Percentiles rank a stretch among this genome's conserved stretches.
Evolutionary conservation across 2,797 vertebrate genomes (phyloP).

Genomic region (Typhlichthys subterraneus): DNA sequence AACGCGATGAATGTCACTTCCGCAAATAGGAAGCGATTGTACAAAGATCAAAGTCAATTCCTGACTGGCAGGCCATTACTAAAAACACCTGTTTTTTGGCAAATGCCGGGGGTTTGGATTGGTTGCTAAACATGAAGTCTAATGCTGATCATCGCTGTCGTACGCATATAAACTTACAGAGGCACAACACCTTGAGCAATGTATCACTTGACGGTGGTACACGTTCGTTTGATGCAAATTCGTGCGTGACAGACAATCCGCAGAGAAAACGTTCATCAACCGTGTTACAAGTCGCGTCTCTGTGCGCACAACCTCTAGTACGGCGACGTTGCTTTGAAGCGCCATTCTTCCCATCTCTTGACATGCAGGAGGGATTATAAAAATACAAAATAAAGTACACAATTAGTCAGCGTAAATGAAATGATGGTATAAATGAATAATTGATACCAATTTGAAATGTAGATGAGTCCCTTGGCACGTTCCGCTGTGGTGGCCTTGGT

Average conservation of each 20-base stretch:
- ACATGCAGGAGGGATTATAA: constrained; percentile 30
- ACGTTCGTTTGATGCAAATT: constrained; percentile 10
- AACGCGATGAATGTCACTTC: constrained; percentile 6
- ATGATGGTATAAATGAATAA: constrained; percentile 69
- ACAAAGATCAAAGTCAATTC: constrained; percentile 30
- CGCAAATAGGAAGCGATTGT: constrained; percentile 27
- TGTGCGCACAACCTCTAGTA: constrained; percentile 6
- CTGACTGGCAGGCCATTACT: constrained; percentile 50
- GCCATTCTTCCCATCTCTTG: constrained; percentile 30
- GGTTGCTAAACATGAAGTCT: constrained; percentile 42
- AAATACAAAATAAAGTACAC: constrained; percentile 55
- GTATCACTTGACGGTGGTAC: not conserved
- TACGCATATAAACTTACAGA: not conserved
- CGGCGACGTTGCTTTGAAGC: constrained; percentile 32
- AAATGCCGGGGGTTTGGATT: constrained; percentile 53
- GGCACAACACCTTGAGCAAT: not conserved
- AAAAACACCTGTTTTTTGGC: constrained; percentile 44
- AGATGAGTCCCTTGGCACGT: constrained; percentile 62
- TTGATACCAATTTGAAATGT: constrained; percentile 77
- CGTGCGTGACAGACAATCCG: not conserved
- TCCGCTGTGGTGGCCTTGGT: constrained; percentile 56
- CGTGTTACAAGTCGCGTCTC: constrained; percentile 13
- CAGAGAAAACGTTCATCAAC: constrained; percentile 3
- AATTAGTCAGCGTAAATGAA: constrained; percentile 74
- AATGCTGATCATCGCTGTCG: constrained; percentile 9